A percentile compares a stretch with the other conserved stretches of the same genome.
These are phyloP conservation scores for Byasa hedistus DNA, from an alignment of 2,888 invertebrate species.

Conservation along the genomic window DNA sequence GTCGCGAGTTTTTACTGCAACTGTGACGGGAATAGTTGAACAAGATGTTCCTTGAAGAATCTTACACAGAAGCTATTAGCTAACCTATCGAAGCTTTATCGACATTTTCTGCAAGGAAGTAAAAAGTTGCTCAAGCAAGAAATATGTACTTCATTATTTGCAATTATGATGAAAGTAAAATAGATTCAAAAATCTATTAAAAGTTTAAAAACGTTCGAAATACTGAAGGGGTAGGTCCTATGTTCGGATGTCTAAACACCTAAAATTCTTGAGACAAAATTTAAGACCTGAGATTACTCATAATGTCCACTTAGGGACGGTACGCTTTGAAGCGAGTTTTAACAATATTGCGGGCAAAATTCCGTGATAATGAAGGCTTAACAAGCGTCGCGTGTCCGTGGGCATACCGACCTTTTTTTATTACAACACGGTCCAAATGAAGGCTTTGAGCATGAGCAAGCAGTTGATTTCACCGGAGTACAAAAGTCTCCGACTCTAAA, in stretches of 20 bases:
- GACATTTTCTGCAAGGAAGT: constrained; percentile 7
- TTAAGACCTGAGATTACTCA: constrained; percentile 24
- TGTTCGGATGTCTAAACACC: constrained; percentile 16
- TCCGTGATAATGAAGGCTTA: constrained; percentile 30
- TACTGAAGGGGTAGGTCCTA: not conserved
- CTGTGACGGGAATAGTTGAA: constrained; percentile 9
- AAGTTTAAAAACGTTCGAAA: not conserved
- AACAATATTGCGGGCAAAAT: constrained; percentile 28
- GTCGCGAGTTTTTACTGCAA: constrained; percentile 16
- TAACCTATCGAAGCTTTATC: constrained; percentile 11
- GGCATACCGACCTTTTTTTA: constrained; percentile 25
- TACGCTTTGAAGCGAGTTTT: constrained; percentile 28
- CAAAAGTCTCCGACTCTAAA: constrained; percentile 6
- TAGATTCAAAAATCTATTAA: not conserved
- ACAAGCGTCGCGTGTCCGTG: constrained; percentile 31
- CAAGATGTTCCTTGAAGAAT: constrained; percentile 14
- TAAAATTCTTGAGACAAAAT: constrained; percentile 25
- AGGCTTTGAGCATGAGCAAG: constrained; percentile 26
- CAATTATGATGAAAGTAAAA: not conserved
- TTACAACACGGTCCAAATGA: constrained; percentile 25
- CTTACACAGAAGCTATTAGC: constrained; percentile 15
- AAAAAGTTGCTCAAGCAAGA: not conserved
- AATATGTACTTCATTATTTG: not conserved
- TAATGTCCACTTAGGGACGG: constrained; percentile 26
- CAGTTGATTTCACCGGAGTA: constrained; percentile 20